These are phyloP conservation scores for Coreoperca whiteheadi DNA, from an alignment of 2,113 vertebrate species.

Conservation along the genomic window DNA sequence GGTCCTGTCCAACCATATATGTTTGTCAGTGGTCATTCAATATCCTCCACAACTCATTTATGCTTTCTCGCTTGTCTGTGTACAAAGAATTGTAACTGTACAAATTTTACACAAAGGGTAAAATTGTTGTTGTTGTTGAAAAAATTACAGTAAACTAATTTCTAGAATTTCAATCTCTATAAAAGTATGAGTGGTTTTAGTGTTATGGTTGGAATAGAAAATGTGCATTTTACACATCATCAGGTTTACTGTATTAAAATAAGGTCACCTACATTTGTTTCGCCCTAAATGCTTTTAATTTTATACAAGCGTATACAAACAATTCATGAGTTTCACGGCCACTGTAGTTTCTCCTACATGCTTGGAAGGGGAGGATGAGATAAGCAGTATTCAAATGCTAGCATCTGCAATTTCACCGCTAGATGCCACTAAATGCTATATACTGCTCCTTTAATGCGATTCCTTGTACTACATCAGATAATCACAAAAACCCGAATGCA, in stretches of 20 bases:
- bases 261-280: background rate
- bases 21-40: background rate
- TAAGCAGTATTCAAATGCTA: no score
- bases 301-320: background rate
- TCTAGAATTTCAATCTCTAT: background rate
- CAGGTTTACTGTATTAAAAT: background rate
- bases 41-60: background rate
- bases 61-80: background rate
- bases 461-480: background rate
- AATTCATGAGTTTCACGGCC: background rate
- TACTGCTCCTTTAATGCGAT: background rate
- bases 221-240: background rate
- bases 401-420: no score
- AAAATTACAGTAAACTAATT: background rate
- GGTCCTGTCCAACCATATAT: background rate
- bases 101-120: background rate
- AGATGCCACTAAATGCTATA: no score
- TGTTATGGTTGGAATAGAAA: background rate
- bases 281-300: background rate
- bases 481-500: slow-evolving; percentile 6
- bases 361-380: no score
- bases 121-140: background rate
- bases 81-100: background rate
- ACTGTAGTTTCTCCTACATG: no score
- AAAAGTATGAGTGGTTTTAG: background rate